Base-by-base conservation (phyloP, 2,888 invertebrate species). In the Catonia carolina region DNA sequence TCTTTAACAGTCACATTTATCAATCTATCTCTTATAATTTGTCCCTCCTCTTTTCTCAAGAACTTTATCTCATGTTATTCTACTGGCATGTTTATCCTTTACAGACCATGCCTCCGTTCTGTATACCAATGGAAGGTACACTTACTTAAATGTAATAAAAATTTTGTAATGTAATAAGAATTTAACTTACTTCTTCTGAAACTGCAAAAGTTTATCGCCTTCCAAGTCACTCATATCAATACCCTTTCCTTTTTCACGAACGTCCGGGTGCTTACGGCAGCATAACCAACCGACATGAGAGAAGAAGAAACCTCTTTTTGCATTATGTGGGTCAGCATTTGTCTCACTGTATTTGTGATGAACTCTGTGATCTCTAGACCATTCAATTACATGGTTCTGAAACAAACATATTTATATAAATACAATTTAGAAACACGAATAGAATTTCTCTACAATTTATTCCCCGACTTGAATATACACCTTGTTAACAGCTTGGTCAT, bases 281-380 rank as follows among this genome's bases (percentile, higher is more conserved):
- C 96, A 74, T 60, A 97, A 77, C 97, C 97, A 97, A 58, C 97
- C 97, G 66, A 96, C 80, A 73, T 97, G 97, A 0, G 95, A 83
- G 75, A 96, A 97, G 80, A 96, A 96, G 77, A 97, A 94, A 8
- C 97, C 97, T 22, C 94, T 79, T 52, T 73, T 89, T 1, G 93
- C 90, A 70, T 94, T 93, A 72, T 95, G 93, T 0, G 94, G 94
- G 74, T 95, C 94, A 1, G 93, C 94, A 71, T 94, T 85, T 0
- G 94, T 95, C 71, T 95, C 94, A 17, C 88, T 89, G 75, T 85
- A 94, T 72, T 94, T 95, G 77, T 95, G 94, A 71, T 95, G 90
- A 69, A 90, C 86, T 65, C 89, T 79, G 74, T 87, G 86, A 64
- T 70, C 69, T 39, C 69, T 59, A 7, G 69, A 62, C 69, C 69